phyloP scores from a whole-genome alignment of 2,888 invertebrate species.

The Dugesia japonica region DNA sequence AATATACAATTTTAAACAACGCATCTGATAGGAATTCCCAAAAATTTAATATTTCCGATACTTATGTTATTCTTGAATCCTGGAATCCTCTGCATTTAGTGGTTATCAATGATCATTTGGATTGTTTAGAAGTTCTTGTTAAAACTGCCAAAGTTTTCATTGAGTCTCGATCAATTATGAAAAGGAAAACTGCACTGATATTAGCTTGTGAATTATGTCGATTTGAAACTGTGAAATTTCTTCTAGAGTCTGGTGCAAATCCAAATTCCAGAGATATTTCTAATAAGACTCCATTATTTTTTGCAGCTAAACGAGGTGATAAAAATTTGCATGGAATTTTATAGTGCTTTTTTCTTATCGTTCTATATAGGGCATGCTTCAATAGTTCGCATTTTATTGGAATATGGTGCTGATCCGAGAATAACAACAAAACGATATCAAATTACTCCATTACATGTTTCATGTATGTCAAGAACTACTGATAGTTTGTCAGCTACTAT shows the following conservation, averaged over 20 bases:
- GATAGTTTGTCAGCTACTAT: not conserved
- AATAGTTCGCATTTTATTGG: not conserved
- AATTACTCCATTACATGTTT: not conserved
- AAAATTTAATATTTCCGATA: not conserved
- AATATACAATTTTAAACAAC: no score
- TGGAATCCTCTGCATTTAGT: constrained; percentile 9
- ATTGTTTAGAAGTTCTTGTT: not conserved
- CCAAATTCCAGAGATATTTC: not conserved
- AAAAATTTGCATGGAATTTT: not conserved
- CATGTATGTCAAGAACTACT: not conserved
- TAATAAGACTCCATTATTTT: not conserved
- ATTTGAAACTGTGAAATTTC: not conserved
- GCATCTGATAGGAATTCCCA: no score
- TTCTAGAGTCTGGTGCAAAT: not conserved
- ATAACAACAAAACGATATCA: not conserved
- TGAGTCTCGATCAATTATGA: not conserved
- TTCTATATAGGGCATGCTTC: not conserved
- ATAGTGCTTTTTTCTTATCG: not conserved
- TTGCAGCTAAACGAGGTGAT: not conserved
- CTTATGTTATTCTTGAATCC: not conserved
- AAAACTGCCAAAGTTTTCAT: not conserved
- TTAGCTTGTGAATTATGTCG: not conserved
- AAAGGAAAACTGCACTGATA: not conserved
- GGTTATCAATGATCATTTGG: not conserved
- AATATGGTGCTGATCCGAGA: not conserved